Conservation (phyloP, 2,888 invertebrate species). For the Dyspetes luteomarginatus region DNA sequence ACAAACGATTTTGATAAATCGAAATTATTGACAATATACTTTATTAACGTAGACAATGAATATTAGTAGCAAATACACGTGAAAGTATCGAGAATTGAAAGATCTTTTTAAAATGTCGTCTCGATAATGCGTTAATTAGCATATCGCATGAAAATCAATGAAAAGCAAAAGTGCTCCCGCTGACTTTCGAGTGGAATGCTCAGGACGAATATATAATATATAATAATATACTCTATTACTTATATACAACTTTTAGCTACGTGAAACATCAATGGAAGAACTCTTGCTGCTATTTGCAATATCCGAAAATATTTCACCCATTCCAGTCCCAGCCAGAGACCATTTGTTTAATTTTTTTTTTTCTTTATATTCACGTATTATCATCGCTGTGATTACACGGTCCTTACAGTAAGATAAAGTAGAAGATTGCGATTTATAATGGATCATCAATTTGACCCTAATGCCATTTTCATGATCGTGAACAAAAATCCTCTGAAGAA, state of each 20-base stretch:
- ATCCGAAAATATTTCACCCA: conserved; percentile 51
- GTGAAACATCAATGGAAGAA: conserved; percentile 77
- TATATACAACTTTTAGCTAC: conserved; percentile 79
- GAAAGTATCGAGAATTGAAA: conserved; percentile 69
- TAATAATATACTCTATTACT: conserved; percentile 66
- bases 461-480: conserved; percentile 14
- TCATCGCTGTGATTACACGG: conserved; percentile 30
- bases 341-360: conserved; percentile 13
- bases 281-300: conserved; percentile 46
- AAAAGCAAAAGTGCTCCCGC: conserved; percentile 57
- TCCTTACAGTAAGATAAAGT: conserved; percentile 23
- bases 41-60: conserved; percentile 74
- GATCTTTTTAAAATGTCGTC: conserved; percentile 62
- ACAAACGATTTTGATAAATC: background rate
- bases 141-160: conserved; percentile 69
- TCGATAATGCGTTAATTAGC: conserved; percentile 29
- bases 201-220: conserved; percentile 72
- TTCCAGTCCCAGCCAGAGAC: conserved; percentile 11
- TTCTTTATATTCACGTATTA: conserved; percentile 34
- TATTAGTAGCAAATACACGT: conserved; percentile 74
- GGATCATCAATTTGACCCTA: conserved; percentile 14
- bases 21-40: conserved; percentile 71
- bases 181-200: conserved; percentile 76
- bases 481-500: conserved; percentile 56
- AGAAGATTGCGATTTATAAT: conserved; percentile 34